phyloP scores from a whole-genome alignment of 2,113 vertebrate genomes.

The Actenoides lindsayi region DNA sequence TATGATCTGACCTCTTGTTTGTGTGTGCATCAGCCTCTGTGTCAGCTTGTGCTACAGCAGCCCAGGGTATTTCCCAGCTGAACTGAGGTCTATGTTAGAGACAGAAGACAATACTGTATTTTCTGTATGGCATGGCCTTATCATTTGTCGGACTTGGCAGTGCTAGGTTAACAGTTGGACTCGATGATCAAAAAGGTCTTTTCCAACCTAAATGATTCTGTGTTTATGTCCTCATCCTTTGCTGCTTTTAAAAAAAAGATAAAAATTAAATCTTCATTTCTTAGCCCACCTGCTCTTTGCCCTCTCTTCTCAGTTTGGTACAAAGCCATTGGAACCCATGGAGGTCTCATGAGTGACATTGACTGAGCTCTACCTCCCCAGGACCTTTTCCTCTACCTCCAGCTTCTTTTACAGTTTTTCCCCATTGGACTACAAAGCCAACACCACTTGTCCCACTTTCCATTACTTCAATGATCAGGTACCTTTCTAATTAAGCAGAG shows the following conservation, averaged over 20 bases:
- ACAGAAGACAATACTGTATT: background rate
- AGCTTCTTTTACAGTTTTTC: background rate
- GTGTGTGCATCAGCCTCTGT: accelerated
- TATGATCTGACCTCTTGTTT: background rate
- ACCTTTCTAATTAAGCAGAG: background rate
- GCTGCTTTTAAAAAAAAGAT: background rate
- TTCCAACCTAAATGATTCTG: too few species aligned
- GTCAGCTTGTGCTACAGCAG: background rate
- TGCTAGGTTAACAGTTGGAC: too few species aligned
- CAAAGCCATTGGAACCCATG: background rate
- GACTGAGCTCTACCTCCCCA: background rate
- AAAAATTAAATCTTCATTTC: background rate
- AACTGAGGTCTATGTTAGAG: background rate
- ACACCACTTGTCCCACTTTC: background rate
- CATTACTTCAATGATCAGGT: background rate
- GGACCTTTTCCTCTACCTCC: background rate
- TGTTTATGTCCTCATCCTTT: background rate
- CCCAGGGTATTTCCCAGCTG: background rate
- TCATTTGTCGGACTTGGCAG: too few species aligned
- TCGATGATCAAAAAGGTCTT: too few species aligned
- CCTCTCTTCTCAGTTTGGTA: background rate
- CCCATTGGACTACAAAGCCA: background rate
- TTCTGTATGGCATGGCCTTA: background rate
- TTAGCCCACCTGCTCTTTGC: background rate
- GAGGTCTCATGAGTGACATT: background rate